Evolutionary conservation across 1,140 invertebrate species (phyloP).

Genomic region (Drosophila sulfurigaster): DNA sequence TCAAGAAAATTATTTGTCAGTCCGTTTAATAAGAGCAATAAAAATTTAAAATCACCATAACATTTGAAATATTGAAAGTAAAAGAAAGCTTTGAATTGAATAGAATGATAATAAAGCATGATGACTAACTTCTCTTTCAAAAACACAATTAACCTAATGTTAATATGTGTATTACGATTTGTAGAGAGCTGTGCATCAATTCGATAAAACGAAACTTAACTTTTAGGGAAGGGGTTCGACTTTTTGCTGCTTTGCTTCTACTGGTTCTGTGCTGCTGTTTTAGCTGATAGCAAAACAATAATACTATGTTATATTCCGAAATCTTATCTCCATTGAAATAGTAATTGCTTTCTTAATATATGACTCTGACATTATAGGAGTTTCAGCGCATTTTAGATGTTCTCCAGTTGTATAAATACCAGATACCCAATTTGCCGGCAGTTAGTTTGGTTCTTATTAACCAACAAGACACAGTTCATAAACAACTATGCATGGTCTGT

Average conservation of each 20-base stretch:
- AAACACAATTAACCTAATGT: too few species aligned
- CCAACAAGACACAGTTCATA: neutral
- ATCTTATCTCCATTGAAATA: slow-evolving; percentile 61
- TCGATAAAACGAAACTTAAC: too few species aligned
- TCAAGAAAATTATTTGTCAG: too few species aligned
- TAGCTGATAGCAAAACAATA: slow-evolving; percentile 30
- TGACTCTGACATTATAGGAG: slow-evolving; percentile 31
- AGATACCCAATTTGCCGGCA: slow-evolving; percentile 9
- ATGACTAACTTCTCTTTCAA: too few species aligned
- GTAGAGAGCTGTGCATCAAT: too few species aligned
- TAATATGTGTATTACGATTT: too few species aligned
- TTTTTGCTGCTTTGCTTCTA: neutral
- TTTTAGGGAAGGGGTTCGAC: neutral
- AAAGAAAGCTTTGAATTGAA: too few species aligned
- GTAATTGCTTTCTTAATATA: slow-evolving; percentile 63
- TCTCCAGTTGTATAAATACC: slow-evolving; percentile 26
- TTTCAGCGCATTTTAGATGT: slow-evolving; percentile 9
- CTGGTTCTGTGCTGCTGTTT: neutral
- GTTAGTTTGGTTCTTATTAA: slow-evolving; percentile 24
- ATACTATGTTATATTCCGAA: slow-evolving; percentile 37
- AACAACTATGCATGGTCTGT: slow-evolving; percentile 27
- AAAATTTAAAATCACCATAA: too few species aligned
- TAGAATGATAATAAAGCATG: too few species aligned
- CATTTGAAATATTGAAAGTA: too few species aligned
- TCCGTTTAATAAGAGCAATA: too few species aligned